Conservation (phyloP, 2,113 vertebrate species). For the Chascanopsetta lugubris region DNA sequence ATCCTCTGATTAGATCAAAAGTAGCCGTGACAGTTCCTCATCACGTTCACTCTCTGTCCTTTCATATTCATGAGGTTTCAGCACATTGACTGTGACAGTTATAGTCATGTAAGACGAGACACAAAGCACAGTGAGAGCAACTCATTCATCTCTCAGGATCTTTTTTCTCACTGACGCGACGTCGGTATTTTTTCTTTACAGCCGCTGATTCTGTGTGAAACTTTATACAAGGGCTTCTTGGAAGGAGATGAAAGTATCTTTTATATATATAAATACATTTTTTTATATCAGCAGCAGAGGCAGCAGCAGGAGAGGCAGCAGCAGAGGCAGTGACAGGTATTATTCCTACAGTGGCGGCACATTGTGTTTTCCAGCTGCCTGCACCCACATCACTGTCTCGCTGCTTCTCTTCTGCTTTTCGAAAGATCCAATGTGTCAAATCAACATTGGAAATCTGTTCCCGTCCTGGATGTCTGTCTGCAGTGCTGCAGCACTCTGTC, state of each 20-base stretch:
- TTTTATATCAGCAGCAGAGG: not conserved
- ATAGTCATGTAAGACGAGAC: not conserved
- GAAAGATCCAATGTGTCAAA: slow-evolving; percentile 19
- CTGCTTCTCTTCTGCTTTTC: not conserved
- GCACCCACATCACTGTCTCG: slow-evolving; percentile 4
- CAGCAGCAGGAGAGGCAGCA: not conserved
- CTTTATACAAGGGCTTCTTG: slow-evolving; percentile 9
- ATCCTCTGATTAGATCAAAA: no score
- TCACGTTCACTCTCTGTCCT: not conserved
- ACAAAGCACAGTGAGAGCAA: not conserved
- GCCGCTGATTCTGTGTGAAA: not conserved
- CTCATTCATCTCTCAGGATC: not conserved
- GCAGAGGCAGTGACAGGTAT: slow-evolving; percentile 26
- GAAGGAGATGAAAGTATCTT: slow-evolving; percentile 14
- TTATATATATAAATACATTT: no score
- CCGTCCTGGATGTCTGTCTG: not conserved
- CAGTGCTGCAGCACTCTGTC: not conserved
- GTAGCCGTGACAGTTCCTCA: no score
- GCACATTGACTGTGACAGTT: slow-evolving; percentile 22
- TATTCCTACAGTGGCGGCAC: slow-evolving; percentile 17
- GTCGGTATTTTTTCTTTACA: not conserved
- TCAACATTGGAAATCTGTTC: not conserved
- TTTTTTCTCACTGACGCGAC: slow-evolving; percentile 1
- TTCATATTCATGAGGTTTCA: slow-evolving; percentile 15
- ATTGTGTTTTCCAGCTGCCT: slow-evolving; percentile 13